Conservation (phyloP, 2,113 vertebrate species). For the Callocephalon fimbriatum region DNA sequence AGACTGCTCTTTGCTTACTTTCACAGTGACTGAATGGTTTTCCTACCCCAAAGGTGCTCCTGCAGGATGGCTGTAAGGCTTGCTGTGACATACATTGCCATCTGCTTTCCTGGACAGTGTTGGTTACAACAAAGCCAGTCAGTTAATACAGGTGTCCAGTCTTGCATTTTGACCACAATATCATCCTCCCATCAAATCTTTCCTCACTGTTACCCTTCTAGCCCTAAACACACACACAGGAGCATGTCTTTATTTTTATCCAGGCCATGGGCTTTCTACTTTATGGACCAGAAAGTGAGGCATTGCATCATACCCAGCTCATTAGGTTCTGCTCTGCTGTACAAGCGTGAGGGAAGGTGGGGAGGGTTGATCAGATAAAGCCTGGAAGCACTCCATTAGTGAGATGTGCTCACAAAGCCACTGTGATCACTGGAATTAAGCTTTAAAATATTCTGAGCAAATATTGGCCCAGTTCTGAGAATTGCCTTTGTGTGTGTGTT, state of each 20-base stretch:
- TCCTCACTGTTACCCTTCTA: not conserved
- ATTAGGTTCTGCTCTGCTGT: not conserved
- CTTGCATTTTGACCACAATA: not conserved
- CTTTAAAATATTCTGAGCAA: constrained; percentile 18
- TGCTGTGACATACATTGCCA: not conserved
- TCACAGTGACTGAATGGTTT: not conserved
- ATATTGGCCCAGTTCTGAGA: constrained; percentile 28
- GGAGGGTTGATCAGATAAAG: not conserved
- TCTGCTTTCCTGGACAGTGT: not conserved
- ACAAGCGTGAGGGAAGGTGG: not conserved
- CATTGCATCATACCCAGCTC: not conserved
- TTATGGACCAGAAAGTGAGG: not conserved
- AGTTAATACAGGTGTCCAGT: not conserved
- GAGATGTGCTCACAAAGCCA: not conserved
- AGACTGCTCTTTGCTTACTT: not conserved
- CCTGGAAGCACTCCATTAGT: not conserved
- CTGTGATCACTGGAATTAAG: not conserved
- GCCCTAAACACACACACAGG: not conserved
- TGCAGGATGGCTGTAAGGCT: not conserved
- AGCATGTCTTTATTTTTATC: not conserved
- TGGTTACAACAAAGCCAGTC: not conserved
- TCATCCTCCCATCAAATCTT: not conserved
- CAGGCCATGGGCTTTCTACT: not conserved
- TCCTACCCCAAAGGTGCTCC: not conserved
- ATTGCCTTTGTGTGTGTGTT: not conserved